A percentile compares a stretch with the other conserved stretches of the same genome.
These are phyloP conservation scores for Cryptotermes secundus DNA, from an alignment of 1,140 invertebrate genomes.

Conservation along the genomic window DNA sequence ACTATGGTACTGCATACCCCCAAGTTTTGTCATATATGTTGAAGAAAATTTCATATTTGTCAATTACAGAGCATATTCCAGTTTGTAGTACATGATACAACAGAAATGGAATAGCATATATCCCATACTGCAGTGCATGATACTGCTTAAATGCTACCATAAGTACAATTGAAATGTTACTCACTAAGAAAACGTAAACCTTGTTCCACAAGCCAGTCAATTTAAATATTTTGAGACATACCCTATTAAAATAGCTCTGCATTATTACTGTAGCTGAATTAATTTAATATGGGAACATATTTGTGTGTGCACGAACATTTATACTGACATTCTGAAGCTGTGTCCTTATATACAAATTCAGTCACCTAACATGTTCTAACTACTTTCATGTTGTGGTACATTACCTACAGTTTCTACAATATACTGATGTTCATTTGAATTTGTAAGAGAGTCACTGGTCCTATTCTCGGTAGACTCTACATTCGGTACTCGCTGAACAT, in stretches of 20 bases:
- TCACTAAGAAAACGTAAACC: too few species aligned
- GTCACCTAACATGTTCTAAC: background rate
- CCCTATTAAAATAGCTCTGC: background rate
- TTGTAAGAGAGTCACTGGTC: background rate
- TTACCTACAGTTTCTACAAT: background rate
- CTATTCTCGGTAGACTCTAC: background rate
- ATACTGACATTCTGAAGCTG: background rate
- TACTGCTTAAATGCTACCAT: too few species aligned
- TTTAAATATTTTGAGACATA: too few species aligned
- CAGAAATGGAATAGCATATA: too few species aligned
- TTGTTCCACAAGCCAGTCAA: too few species aligned
- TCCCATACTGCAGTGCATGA: too few species aligned
- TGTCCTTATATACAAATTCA: conserved; percentile 4
- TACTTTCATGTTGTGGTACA: background rate
- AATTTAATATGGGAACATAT: background rate
- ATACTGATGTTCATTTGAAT: background rate
- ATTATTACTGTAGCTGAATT: background rate
- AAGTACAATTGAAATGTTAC: too few species aligned
- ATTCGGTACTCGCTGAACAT: background rate
- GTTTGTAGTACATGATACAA: too few species aligned
- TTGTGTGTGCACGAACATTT: background rate
- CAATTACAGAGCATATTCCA: too few species aligned
- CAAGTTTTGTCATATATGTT: too few species aligned
- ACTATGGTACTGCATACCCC: too few species aligned
- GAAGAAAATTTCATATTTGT: too few species aligned